Evolutionary conservation across 2,888 invertebrate genomes (phyloP).

Genomic region (Leucophora obtusa): DNA sequence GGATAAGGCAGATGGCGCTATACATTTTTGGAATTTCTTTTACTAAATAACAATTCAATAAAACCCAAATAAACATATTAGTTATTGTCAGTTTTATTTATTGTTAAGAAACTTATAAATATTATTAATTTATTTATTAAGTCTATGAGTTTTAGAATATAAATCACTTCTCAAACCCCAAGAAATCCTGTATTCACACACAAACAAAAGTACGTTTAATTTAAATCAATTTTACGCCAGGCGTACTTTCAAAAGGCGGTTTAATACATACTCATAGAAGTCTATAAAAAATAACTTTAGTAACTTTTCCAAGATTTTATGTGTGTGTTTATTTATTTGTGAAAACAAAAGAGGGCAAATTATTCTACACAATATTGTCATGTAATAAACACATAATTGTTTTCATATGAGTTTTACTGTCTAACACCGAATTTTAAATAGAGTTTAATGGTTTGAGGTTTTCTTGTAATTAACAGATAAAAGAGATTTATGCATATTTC

Average conservation of each 20-base stretch:
- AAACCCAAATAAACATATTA: constrained; percentile 45
- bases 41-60: constrained; percentile 48
- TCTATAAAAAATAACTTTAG: neutral
- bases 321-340: neutral
- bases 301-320: neutral
- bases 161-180: neutral
- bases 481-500: constrained; percentile 11
- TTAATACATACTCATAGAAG: neutral
- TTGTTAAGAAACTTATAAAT: constrained; percentile 22
- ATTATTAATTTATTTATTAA: constrained; percentile 22
- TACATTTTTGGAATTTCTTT: constrained; percentile 24
- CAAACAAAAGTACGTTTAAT: neutral
- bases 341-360: constrained; percentile 22
- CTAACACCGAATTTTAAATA: constrained; percentile 6
- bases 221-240: neutral
- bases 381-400: constrained; percentile 52
- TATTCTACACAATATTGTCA: constrained; percentile 32
- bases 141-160: neutral
- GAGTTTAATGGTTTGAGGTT: neutral
- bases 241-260: neutral
- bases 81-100: constrained; percentile 54
- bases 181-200: neutral
- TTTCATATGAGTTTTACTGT: constrained; percentile 44
- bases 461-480: constrained; percentile 35
- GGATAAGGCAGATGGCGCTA: constrained; percentile 73